Conservation (phyloP, 2,888 invertebrate species). For the Drosophila neutralis region DNA sequence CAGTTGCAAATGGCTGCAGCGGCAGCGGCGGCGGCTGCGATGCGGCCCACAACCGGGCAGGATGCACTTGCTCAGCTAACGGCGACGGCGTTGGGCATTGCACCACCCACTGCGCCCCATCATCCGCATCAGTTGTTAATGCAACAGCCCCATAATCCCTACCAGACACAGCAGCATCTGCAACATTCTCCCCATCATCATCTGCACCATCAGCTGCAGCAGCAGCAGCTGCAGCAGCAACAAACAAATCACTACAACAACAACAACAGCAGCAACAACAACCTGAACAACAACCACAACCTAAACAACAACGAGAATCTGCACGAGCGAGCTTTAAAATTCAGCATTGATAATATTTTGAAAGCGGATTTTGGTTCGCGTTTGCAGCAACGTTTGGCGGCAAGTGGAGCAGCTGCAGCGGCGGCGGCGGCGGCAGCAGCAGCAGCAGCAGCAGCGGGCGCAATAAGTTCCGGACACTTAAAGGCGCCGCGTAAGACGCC, state of each 20-base stretch:
- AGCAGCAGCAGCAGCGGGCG: slow-evolving; percentile 12
- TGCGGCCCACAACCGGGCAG: slow-evolving; percentile 56
- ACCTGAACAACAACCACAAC: slow-evolving; percentile 59
- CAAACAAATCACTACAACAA: slow-evolving; percentile 65
- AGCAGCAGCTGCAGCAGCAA: slow-evolving; percentile 58
- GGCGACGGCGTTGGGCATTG: slow-evolving; percentile 79
- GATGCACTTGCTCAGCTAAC: slow-evolving; percentile 82
- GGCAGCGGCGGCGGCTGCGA: slow-evolving; percentile 75
- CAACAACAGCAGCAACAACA: slow-evolving; percentile 49
- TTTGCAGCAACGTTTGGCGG: slow-evolving; percentile 57
- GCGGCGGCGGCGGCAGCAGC: not conserved
- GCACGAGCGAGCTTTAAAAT: slow-evolving; percentile 88
- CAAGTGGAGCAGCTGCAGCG: slow-evolving; percentile 20
- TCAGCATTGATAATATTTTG: slow-evolving; percentile 94
- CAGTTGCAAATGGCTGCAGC: slow-evolving; percentile 81
- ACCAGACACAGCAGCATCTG: slow-evolving; percentile 67
- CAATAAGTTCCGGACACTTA: slow-evolving; percentile 21
- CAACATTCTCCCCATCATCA: slow-evolving; percentile 36
- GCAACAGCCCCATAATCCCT: slow-evolving; percentile 41
- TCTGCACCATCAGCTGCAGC: slow-evolving; percentile 32
- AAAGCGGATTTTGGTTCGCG: slow-evolving; percentile 91
- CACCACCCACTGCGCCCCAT: not conserved
- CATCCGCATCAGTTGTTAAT: slow-evolving; percentile 40
- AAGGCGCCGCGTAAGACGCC: slow-evolving; percentile 58
- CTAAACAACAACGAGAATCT: slow-evolving; percentile 82